Conservation (phyloP, 1,140 invertebrate species). For the Lethrus apterus region DNA sequence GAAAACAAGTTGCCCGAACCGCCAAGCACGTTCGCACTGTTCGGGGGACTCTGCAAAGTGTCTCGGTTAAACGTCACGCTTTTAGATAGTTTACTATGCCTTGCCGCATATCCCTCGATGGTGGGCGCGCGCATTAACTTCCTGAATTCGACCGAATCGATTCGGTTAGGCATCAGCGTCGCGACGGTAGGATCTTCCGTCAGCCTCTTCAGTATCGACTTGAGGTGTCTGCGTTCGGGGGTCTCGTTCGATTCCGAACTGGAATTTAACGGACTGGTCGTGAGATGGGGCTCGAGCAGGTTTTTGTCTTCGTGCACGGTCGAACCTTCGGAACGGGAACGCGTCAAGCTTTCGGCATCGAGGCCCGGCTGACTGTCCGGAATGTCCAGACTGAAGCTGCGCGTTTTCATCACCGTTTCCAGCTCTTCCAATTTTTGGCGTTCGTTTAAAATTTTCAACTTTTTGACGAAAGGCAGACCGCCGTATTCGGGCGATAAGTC, state of each 20-base stretch:
- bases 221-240: slow-evolving; percentile 68
- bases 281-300: slow-evolving; percentile 21
- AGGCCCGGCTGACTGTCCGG: slow-evolving; percentile 52
- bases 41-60: slow-evolving; percentile 70
- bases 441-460: slow-evolving; percentile 80
- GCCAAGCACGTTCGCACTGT: slow-evolving; percentile 40
- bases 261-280: slow-evolving; percentile 38
- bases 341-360: slow-evolving; percentile 44
- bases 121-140: slow-evolving; percentile 70
- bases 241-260: slow-evolving; percentile 77
- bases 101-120: slow-evolving; percentile 75
- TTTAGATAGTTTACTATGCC: slow-evolving; percentile 80
- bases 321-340: slow-evolving; percentile 46
- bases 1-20: slow-evolving; percentile 28
- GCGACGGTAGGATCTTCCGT: slow-evolving; percentile 47
- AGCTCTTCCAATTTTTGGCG: slow-evolving; percentile 76
- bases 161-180: slow-evolving; percentile 39
- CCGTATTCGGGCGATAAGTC: slow-evolving; percentile 83
- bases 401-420: slow-evolving; percentile 60
- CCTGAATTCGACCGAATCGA: slow-evolving; percentile 50
- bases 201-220: slow-evolving; percentile 77
- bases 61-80: slow-evolving; percentile 82
- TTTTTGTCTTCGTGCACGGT: slow-evolving; percentile 46
- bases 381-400: slow-evolving; percentile 74
- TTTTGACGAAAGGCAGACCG: slow-evolving; percentile 80